These are phyloP conservation scores for Austrolebias charrua DNA, from an alignment of 2,797 vertebrate genomes.

Conservation along the genomic window DNA sequence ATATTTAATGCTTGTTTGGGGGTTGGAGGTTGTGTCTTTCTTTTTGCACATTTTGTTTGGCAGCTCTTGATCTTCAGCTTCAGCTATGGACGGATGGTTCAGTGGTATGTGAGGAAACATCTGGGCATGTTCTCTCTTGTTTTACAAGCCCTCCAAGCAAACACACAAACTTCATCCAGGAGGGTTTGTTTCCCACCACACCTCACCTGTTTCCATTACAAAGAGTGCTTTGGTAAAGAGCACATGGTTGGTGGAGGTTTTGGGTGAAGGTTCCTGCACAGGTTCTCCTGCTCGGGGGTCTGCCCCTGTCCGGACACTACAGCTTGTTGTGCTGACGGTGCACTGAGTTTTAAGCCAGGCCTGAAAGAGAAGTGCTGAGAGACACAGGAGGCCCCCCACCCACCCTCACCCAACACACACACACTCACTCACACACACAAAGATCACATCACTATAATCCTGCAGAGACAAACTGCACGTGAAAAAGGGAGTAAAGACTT, in stretches of 20 bases:
- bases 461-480: constrained; percentile 54
- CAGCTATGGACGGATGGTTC: constrained; percentile 28
- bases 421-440: too few species aligned
- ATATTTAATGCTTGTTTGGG: too few species aligned
- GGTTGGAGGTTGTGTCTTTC: too few species aligned
- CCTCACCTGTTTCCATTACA: too few species aligned
- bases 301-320: constrained; percentile 50
- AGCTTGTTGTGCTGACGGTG: constrained; percentile 75
- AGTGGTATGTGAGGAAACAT: constrained; percentile 51
- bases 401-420: constrained; percentile 2
- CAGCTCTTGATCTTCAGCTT: not conserved
- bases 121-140: constrained; percentile 59
- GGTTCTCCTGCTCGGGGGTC: constrained; percentile 13
- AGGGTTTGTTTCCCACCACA: too few species aligned
- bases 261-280: not conserved
- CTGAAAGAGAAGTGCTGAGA: constrained; percentile 82
- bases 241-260: not conserved
- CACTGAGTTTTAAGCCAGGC: constrained; percentile 68
- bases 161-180: not conserved
- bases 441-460: constrained; percentile 60
- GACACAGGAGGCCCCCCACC: constrained; percentile 57
- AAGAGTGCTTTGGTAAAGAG: not conserved
- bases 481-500: constrained; percentile 60
- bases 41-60: not conserved
- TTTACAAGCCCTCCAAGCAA: constrained; percentile 5